Conservation (phyloP, 2,888 invertebrate species). For the Lycaena phlaeas region DNA sequence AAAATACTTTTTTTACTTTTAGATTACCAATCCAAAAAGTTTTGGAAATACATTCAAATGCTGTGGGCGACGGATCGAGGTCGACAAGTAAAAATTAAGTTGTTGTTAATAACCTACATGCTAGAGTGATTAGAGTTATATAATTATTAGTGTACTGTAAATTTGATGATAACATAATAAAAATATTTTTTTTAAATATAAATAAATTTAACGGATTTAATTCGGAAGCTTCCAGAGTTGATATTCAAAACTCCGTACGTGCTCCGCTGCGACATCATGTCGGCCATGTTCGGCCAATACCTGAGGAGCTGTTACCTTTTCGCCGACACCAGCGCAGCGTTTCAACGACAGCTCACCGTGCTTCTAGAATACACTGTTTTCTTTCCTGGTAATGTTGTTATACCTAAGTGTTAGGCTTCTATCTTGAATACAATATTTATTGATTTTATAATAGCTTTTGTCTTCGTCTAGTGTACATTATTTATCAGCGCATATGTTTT, state of each 20-base stretch:
- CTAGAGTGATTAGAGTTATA: too few relatives aligned
- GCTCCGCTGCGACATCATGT: conserved; percentile 61
- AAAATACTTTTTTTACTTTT: conserved; percentile 21
- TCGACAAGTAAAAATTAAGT: conserved; percentile 43
- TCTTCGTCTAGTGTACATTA: too few relatives aligned
- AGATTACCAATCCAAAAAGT: conserved; percentile 61
- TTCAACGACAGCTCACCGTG: conserved; percentile 62
- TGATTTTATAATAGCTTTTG: too few relatives aligned
- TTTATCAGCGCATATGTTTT: too few relatives aligned
- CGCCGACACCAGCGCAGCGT: conserved; percentile 57
- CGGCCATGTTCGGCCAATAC: conserved; percentile 65
- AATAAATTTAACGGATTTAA: too few relatives aligned
- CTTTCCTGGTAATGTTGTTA: conserved; percentile 47
- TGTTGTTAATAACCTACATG: too few relatives aligned
- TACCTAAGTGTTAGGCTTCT: too few relatives aligned
- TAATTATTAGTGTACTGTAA: too few relatives aligned
- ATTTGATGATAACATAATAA: too few relatives aligned
- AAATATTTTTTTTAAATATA: too few relatives aligned
- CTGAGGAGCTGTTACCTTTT: conserved; percentile 64
- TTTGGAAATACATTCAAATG: conserved; percentile 59
- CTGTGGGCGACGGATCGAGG: conserved; percentile 68
- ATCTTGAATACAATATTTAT: too few relatives aligned
- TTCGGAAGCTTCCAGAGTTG: conserved; percentile 45
- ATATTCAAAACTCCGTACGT: conserved; percentile 55
- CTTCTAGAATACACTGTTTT: conserved; percentile 56